These are phyloP conservation scores for Ectemnius cavifrons DNA, from an alignment of 2,888 invertebrate genomes.

Conservation along the genomic window DNA sequence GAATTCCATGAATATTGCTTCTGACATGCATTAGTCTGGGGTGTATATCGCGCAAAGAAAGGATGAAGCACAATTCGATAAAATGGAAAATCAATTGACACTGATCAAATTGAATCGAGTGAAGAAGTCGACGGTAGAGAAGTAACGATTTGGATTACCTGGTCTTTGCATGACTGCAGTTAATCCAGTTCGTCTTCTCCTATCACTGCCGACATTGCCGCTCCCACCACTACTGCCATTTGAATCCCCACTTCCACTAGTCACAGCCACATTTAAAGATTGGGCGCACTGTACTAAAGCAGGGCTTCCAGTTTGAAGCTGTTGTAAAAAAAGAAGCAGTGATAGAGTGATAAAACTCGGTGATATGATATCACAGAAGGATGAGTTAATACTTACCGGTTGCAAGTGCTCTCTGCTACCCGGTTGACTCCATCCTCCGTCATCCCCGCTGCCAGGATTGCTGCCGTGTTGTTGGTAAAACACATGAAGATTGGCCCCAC, in stretches of 20 bases:
- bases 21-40: too few relatives aligned
- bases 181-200: constrained; percentile 89
- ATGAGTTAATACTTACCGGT: constrained; percentile 71
- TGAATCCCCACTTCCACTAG: constrained; percentile 69
- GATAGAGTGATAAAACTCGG: too few relatives aligned
- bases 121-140: neutral
- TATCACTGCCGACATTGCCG: constrained; percentile 79
- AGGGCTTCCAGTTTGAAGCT: constrained; percentile 76
- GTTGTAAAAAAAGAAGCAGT: constrained; percentile 14
- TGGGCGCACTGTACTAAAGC: constrained; percentile 77
- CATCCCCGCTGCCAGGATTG: constrained; percentile 72
- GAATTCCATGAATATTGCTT: too few relatives aligned
- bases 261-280: constrained; percentile 71
- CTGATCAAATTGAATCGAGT: neutral
- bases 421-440: constrained; percentile 80
- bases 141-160: constrained; percentile 79
- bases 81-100: constrained; percentile 8
- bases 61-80: neutral
- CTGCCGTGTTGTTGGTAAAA: constrained; percentile 79
- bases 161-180: constrained; percentile 92
- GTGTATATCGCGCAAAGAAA: too few relatives aligned
- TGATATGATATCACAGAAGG: too few relatives aligned
- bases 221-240: constrained; percentile 73
- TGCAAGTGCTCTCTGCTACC: constrained; percentile 81
- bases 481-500: constrained; percentile 94